Evolutionary conservation across 37 sponge, comb jelly and placozoan genomes (phyloP), one percentile per base, ranked within the genome.

Genomic region (Cliona cf. orientalis): DNA sequence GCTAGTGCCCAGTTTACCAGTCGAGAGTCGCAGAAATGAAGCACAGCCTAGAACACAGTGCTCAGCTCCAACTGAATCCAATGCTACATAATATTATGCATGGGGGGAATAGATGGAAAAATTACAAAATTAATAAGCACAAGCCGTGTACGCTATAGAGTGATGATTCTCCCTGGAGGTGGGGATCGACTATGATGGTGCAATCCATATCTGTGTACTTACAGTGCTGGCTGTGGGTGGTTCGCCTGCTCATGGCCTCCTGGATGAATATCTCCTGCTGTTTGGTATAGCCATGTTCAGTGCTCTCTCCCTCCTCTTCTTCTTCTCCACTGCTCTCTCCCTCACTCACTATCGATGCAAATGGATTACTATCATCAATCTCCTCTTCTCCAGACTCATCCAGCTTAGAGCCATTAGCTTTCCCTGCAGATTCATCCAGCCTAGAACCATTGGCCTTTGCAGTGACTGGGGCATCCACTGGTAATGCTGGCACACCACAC

Each of bases 11-110:
- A n/a, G n/a, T n/a, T n/a, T n/a, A n/a, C n/a, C n/a, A n/a, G n/a
- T n/a, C 32, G 87, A 53, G 3, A 82, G 58, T 57, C 78, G 78
- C 57, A 56, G 42, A 44, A 82, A 71, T 11, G 83, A 42, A 4
- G 62, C 72, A 83, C 89, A 88, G 26, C 66, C 88, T 14, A 73
- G 65, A 2, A 87, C 49, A 65, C 66, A 38, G 34, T 87, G 74
- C 70, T 80, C 88, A 29, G 74, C 37, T 9, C 88, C 88, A 25
- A 80, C 72, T 58, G 79, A 85, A 21, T 46, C 79, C 5, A 39
- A 34, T 36, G 37, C 86, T 85, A 28, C 22, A 59, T 36, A 46
- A 34, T 19, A 44, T 53, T 64, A 31, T 2, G 22, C 17, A 35
- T 58, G 3, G 26, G n/a, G n/a, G 9, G 32, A 2, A 46, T 41